phyloP scores from a whole-genome alignment of 1,140 invertebrate genomes.

The Tribolium madens region DNA sequence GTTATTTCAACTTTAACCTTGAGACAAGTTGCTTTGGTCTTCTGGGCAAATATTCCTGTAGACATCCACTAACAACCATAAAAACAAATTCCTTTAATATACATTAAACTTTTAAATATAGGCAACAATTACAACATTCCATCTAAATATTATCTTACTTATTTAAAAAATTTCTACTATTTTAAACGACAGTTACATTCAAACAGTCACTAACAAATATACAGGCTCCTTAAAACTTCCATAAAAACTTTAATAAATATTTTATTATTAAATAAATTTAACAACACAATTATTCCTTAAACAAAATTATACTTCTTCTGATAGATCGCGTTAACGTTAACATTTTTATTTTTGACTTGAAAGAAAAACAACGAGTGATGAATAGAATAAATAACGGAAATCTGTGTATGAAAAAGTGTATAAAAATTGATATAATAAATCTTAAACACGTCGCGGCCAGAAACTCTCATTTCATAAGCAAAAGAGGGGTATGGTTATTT shows the following conservation, averaged over 20 bases:
- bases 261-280: constrained; percentile 45
- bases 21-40: constrained; percentile 41
- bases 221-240: constrained; percentile 26
- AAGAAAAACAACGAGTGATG: constrained; percentile 28
- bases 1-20: constrained; percentile 46
- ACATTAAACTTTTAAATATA: constrained; percentile 35
- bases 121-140: constrained; percentile 43
- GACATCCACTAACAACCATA: constrained; percentile 37
- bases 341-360: constrained; percentile 15
- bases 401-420: constrained; percentile 45
- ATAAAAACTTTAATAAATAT: constrained; percentile 37
- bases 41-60: constrained; percentile 43
- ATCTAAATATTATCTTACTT: constrained; percentile 38
- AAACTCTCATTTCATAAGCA: constrained; percentile 52
- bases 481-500: constrained; percentile 45
- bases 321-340: constrained; percentile 3
- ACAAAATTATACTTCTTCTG: not conserved
- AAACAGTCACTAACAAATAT: constrained; percentile 34
- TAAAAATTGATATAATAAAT: constrained; percentile 51
- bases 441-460: constrained; percentile 44
- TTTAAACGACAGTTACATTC: constrained; percentile 34
- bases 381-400: constrained; percentile 29
- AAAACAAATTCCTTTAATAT: constrained; percentile 37
- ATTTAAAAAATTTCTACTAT: constrained; percentile 39
- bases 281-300: constrained; percentile 30